Evolutionary conservation across 2,888 invertebrate species (phyloP).

Genomic region (Drosophila emarginata): DNA sequence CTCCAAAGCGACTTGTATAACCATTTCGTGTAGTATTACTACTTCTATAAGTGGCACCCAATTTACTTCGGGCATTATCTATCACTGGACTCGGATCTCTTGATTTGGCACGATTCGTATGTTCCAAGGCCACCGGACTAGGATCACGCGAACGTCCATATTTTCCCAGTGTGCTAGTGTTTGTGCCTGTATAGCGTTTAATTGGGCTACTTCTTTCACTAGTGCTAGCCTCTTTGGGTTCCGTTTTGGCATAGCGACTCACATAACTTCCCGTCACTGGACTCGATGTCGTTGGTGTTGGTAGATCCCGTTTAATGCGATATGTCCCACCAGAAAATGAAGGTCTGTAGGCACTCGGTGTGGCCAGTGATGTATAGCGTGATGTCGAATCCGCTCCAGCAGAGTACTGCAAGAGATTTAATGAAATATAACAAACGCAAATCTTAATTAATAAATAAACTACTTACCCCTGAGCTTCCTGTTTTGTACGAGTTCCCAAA

Average conservation of each 20-base stretch:
- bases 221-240: slow-evolving; percentile 59
- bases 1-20: slow-evolving; percentile 46
- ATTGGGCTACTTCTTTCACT: slow-evolving; percentile 68
- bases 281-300: slow-evolving; percentile 51
- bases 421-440: too few species aligned
- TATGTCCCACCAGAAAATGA: slow-evolving; percentile 82
- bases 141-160: slow-evolving; percentile 80
- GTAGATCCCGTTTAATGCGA: slow-evolving; percentile 80
- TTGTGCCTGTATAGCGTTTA: slow-evolving; percentile 71
- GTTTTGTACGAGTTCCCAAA: slow-evolving; percentile 80
- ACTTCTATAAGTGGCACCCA: slow-evolving; percentile 80
- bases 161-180: slow-evolving; percentile 67
- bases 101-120: slow-evolving; percentile 81
- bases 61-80: slow-evolving; percentile 76
- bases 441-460: accelerated
- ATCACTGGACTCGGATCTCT: slow-evolving; percentile 85
- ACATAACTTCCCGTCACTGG: slow-evolving; percentile 69
- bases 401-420: slow-evolving; percentile 69
- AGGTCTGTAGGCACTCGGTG: slow-evolving; percentile 81
- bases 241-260: slow-evolving; percentile 74
- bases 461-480: slow-evolving; percentile 75
- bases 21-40: slow-evolving; percentile 52
- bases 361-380: slow-evolving; percentile 78
- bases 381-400: slow-evolving; percentile 76
- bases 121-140: slow-evolving; percentile 79